phyloP scores from a whole-genome alignment of 2,888 invertebrate genomes.

The Auanema freiburgensis region DNA sequence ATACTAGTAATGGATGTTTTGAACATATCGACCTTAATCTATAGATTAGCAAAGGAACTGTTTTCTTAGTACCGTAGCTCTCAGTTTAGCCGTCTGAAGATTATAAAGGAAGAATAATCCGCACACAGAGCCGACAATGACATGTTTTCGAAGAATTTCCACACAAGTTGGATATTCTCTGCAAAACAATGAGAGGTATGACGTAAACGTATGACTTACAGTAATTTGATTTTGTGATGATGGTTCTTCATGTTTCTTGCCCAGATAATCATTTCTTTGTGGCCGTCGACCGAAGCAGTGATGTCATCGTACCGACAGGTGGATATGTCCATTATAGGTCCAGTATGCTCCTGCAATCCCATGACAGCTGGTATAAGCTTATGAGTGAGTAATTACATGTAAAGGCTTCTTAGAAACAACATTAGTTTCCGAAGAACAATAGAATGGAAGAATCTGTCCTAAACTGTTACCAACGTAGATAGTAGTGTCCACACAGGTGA shows the following conservation, averaged over 20 bases:
- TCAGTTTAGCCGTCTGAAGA: conserved; percentile 38
- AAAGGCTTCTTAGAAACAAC: conserved; percentile 1
- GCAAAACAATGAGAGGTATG: not conserved
- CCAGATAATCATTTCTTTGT: conserved; percentile 56
- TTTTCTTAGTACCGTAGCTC: conserved; percentile 41
- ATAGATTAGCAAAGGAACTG: not conserved
- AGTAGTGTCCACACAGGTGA: no score
- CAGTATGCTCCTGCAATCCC: conserved; percentile 53
- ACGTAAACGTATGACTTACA: conserved; percentile 27
- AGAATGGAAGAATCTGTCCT: no score
- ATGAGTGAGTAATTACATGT: no score
- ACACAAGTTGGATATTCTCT: conserved; percentile 11
- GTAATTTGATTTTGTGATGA: conserved; percentile 41
- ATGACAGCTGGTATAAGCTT: conserved; percentile 8
- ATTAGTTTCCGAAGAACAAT: not conserved
- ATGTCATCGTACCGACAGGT: conserved; percentile 60
- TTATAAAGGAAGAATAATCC: conserved; percentile 45
- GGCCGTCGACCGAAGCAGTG: conserved; percentile 50
- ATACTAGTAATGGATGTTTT: conserved; percentile 50
- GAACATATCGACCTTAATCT: conserved; percentile 43
- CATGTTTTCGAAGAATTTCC: conserved; percentile 59
- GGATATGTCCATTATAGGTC: conserved; percentile 54
- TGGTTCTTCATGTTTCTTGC: conserved; percentile 50
- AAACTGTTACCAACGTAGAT: no score
- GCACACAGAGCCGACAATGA: conserved; percentile 46